Evolutionary conservation across 2,113 vertebrate genomes (phyloP), one percentile per base, ranked within the genome.

Genomic region (Cervus canadensis): DNA sequence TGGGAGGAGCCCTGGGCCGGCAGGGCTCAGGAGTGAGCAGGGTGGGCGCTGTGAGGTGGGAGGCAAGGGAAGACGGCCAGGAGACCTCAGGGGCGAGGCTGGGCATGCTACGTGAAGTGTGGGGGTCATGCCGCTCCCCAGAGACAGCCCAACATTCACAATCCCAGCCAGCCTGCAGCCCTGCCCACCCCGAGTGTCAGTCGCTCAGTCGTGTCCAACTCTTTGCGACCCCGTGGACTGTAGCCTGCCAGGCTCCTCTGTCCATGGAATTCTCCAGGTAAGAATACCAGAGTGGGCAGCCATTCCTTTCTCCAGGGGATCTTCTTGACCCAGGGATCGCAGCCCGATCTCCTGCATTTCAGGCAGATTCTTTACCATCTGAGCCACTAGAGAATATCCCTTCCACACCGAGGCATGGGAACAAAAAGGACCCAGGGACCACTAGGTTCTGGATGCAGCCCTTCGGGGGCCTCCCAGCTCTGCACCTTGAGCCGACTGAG

Each of bases 71-170:
- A 17, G 33, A 17, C 6, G 57, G 57, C 21, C 3, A 36, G 30
- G 52, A 86, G 86, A 25, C 5, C 15, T 28, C 13, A 17, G 52
- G 25, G 23, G 6, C 0, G 0, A 36, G 57, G n/a, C 1, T 2
- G 50, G 52, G 6, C 2, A 10, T 9, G 50, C 76, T 43, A 43
- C 1, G 1, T 0, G 1, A 25, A 11, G 60, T 23, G 36, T 2
- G 21, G n/a, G 40, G 7, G 14, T 23, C 30, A 10, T 2, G 1
- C 30, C 26, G 26, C 78, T 57, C 48, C 76, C 30, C 21, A 87
- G 13, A 33, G 4, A 11, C 52, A 50, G 17, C 57, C 23, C 40
- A 36, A 54, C 50, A 13, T 28, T 15, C 74, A 10, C 1, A 48
- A 30, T 16, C 40, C 43, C 1, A 7, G 21, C 78, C 52, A 40